Base-by-base conservation (phyloP, 2,888 invertebrate genomes). In the Camponotus fellah region DNA sequence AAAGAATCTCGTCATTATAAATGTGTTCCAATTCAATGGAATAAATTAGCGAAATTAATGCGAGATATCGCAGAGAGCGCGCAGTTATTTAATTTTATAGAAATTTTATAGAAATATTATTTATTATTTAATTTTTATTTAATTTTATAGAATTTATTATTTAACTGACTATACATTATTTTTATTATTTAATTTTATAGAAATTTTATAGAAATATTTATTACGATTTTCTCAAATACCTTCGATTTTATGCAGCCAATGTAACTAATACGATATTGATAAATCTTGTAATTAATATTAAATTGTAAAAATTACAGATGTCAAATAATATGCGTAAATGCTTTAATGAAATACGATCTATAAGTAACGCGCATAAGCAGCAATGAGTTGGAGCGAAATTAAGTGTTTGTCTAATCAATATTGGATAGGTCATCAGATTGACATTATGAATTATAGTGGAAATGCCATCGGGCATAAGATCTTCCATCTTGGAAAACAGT, bases 401-500 rank as follows among this genome's bases (percentile, higher is more conserved):
- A 49, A 65, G 65, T 64, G 34, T 75, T 74, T 74, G 40, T 32
- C 17, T 34, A 46, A 49, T 49, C 77, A 68, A 56, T 68, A 68
- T 26, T 77, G n/a, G 40, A 40, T 64, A 65, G 64, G 75, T 76
- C 68, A 66, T 66, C 68, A 12, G 53, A 77, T 56, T 68, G 77
- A 68, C 68, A 77, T 77, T 53, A 76, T 34, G 46, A 49, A 43
- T 53, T 65, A 37, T 53, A 56, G n/a, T 17, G 40, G 49, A 26
- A 77, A 77, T 40, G 26, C 6, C 66, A 17, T 53, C 14, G 26
- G 5, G 49, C n/a, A 34, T 14, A 32, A 32, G 9, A 17, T 5
- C 26, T 26, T 26, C 26, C 21, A 66, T 60, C 79, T 79, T 58
- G 34, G 21, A 26, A 71, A 79, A 46, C 60, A 6, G 21, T 26